phyloP scores from a whole-genome alignment of 2,888 invertebrate species.

The Patella depressa region DNA sequence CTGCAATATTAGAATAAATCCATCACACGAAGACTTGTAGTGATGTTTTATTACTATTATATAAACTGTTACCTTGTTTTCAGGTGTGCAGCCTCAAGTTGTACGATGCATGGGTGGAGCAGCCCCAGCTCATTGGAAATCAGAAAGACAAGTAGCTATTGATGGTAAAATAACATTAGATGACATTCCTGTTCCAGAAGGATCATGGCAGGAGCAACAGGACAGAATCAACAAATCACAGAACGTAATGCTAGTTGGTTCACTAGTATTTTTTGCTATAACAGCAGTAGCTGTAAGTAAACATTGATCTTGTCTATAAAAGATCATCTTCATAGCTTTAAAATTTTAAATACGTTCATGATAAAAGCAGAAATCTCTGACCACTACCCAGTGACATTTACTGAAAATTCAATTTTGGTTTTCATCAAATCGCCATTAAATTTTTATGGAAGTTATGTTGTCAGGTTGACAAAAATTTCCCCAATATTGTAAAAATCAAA shows the following conservation, averaged over 20 bases:
- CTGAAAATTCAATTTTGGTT: no score
- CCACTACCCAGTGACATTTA: no score
- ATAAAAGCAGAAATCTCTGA: no score
- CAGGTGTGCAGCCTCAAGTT: conserved; percentile 23
- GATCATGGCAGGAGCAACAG: conserved; percentile 48
- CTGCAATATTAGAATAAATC: no score
- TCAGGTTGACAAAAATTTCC: no score
- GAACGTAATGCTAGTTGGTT: conserved; percentile 38
- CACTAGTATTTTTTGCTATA: conserved; percentile 25
- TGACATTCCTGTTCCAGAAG: conserved; percentile 45
- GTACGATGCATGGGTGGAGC: conserved; percentile 32
- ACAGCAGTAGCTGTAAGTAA: conserved; percentile 35
- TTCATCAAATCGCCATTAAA: no score
- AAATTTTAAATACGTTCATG: neutral
- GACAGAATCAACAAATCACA: conserved; percentile 36
- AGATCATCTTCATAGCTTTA: neutral
- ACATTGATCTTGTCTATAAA: neutral
- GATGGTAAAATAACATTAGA: conserved; percentile 33
- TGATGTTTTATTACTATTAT: no score
- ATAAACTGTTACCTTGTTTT: neutral
- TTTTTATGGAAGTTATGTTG: no score
- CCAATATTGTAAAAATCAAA: no score
- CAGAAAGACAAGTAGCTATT: conserved; percentile 27
- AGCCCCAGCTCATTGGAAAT: conserved; percentile 29
- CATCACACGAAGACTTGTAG: no score